Evolutionary conservation across 2,888 invertebrate species (phyloP), one percentile per base, ranked within the genome.

Genomic region (Catocala fraxini): DNA sequence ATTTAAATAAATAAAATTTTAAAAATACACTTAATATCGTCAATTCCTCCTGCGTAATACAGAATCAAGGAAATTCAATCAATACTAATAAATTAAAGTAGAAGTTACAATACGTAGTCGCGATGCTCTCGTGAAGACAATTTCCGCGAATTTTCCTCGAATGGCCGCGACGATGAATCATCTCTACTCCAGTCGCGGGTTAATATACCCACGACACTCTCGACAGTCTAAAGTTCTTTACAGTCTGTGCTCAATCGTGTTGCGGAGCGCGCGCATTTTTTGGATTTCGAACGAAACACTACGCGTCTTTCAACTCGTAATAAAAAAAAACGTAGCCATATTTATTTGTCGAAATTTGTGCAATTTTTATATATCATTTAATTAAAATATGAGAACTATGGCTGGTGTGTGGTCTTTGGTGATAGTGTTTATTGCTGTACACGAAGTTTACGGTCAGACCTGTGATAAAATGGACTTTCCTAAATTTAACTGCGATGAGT

Each of bases 121-220:
- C 45, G 52, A 58, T 45, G 56, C 65, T 67, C 65, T 68, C 70
- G 62, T 68, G 66, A 75, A 68, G 59, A 9, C 35, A 39, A 81
- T 90, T 89, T 90, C 89, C 87, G 79, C 82, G 89, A 88, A 89
- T 87, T 89, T 91, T 80, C 86, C 70, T 79, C 55, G 59, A 71
- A 71, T 60, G 58, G 56, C 59, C 63, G 62, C 61, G 56, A 33
- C 56, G 80, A 86, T 91, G 91, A 91, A 85, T 91, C 91, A 91
- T 89, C 87, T 86, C 77, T 43, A 71, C 7, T 39, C 25, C 3
- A 25, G 65, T 60, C 68, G 76, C 76, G 80, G 64, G 73, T 75
- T 74, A 79, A 77, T 72, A 78, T 73, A 78, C 83, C 73, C 72
- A 77, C 35, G 73, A 75, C 76, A 77, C 15, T 11, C 13, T 10